Percentiles rank a stretch among this genome's conserved stretches.
Conservation (phyloP, 2,888 invertebrate genomes). For the Pinctada fucata region DNA sequence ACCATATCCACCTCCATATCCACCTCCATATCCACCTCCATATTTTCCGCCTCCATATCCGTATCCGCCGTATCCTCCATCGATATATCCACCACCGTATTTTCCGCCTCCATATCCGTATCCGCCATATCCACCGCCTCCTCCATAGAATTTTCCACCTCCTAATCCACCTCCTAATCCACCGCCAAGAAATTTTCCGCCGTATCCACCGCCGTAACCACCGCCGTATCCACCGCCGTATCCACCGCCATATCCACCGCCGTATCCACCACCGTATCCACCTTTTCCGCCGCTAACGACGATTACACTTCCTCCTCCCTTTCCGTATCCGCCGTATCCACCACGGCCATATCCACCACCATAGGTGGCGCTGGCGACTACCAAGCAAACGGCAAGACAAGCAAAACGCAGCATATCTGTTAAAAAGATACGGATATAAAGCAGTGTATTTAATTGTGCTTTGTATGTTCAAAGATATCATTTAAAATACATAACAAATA, state of each 20-base stretch:
- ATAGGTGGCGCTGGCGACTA: slow-evolving; percentile 21
- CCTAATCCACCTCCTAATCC: background rate
- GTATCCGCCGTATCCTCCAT: background rate
- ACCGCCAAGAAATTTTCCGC: no score
- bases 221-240: background rate
- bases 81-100: background rate
- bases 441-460: background rate
- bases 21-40: background rate
- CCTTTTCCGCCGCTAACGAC: no score
- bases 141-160: background rate
- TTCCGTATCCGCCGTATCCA: no score
- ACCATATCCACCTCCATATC: slow-evolving; percentile 2
- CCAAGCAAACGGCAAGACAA: slow-evolving; percentile 15
- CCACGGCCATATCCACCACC: no score
- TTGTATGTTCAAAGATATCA: no score
- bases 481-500: no score
- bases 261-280: background rate
- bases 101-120: background rate
- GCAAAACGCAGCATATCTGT: slow-evolving; percentile 20
- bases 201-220: background rate
- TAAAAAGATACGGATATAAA: no score
- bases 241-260: background rate
- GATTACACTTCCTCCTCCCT: background rate
- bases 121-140: background rate
- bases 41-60: slow-evolving; percentile 14